Percentiles rank a stretch among this genome's conserved stretches.
phyloP scores from a whole-genome alignment of 2,888 invertebrate genomes.

The Torymus auratus region DNA sequence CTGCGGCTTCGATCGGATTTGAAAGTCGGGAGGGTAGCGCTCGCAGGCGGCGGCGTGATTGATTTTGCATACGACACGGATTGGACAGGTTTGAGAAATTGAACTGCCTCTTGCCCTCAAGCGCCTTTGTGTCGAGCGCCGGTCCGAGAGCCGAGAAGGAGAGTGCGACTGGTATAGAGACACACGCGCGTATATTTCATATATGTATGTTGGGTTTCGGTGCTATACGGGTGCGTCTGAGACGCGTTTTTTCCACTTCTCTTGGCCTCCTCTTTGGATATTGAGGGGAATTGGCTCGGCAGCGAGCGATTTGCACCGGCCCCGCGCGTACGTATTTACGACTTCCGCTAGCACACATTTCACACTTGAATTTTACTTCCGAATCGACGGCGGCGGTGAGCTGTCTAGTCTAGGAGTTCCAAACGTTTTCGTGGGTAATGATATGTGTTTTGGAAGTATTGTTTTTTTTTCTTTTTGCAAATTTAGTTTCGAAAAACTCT shows the following conservation, averaged over 20 bases:
- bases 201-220: no score
- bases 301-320: constrained; percentile 71
- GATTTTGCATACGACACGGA: constrained; percentile 77
- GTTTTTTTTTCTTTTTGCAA: no score
- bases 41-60: constrained; percentile 71
- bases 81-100: constrained; percentile 78
- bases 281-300: constrained; percentile 66
- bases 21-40: constrained; percentile 64
- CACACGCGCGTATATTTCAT: no score
- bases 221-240: background rate
- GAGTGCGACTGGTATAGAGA: no score
- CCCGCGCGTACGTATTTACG: constrained; percentile 71
- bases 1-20: constrained; percentile 66
- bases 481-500: no score
- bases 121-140: constrained; percentile 55
- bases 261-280: constrained; percentile 58
- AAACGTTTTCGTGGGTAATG: no score
- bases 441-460: no score
- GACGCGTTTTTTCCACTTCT: constrained; percentile 20
- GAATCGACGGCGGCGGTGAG: no score
- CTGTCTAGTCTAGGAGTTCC: no score
- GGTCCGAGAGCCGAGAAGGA: no score
- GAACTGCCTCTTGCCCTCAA: constrained; percentile 69
- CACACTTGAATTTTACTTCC: constrained; percentile 54
- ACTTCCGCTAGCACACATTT: constrained; percentile 62